Evolutionary conservation across 92 coral and sea anemone genomes (phyloP), one percentile per base, ranked within the genome.

Genomic region (Muricea muricata): DNA sequence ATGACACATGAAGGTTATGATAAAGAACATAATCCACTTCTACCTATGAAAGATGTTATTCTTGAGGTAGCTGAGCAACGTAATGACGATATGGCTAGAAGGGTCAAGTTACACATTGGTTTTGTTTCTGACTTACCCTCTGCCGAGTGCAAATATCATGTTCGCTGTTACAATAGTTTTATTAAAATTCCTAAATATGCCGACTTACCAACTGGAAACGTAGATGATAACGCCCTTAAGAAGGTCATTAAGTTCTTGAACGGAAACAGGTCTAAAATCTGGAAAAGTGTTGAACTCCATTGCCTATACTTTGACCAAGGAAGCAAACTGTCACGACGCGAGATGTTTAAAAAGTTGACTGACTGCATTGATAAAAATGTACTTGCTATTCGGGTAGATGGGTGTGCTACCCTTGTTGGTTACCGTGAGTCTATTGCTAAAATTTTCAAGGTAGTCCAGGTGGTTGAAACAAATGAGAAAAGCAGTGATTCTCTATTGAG

Each of bases 71-170:
- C 77, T 40, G 54, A 40, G 50, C 77, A 70, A 14, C 50, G 77
- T 70, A 70, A 70, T 70, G 77, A 70, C 31, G 77, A 70, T 15
- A 23, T 70, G 23, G 77, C 77, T 35, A 70, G 77, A 70, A 70
- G 48, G 77, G 77, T 70, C 54, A 41, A 41, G 23, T 70, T 70
- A 18, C 77, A 70, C 50, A 32, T 70, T 70, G 50, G 48, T 70
- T 34, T 70, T 70, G 48, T 70, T 35, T 70, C 77, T 41, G 77
- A 70, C 31, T 26, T 70, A 35, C 39, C 50, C 3, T 35, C 77
- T 70, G 48, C 77, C 24, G 77, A 70, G 77, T 70, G 77, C 54
- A 70, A 41, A 70, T 70, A 70, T 26, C 77, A 35, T 70, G 77
- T 70, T 25, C 77, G 77, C 54, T 35, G 77, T 55, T 70, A 70